A percentile compares a stretch with the other conserved stretches of the same genome.
Evolutionary conservation across 2,888 invertebrate genomes (phyloP).

Genomic region (Hemithea aestivaria): DNA sequence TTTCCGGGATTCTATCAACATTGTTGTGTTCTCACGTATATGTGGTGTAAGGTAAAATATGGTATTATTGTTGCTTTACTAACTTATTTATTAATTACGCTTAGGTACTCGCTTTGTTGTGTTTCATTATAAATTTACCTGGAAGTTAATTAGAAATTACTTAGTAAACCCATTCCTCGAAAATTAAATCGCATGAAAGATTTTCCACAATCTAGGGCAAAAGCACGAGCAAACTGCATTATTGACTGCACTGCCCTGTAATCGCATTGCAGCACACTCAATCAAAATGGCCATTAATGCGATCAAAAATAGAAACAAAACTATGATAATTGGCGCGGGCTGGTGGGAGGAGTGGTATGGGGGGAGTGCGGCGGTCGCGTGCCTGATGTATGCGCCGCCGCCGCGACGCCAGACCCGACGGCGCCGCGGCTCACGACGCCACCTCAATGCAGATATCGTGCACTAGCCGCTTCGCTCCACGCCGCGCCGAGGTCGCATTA

Average conservation of each 20-base stretch:
- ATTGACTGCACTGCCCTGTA: constrained; percentile 15
- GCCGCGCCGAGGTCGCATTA: too few relatives aligned
- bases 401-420: constrained; percentile 73
- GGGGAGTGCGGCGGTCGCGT: constrained; percentile 55
- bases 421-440: constrained; percentile 66
- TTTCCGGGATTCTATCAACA: too few relatives aligned
- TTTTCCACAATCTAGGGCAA: too few relatives aligned
- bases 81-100: too few relatives aligned
- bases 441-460: constrained; percentile 75
- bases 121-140: too few relatives aligned
- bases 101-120: too few relatives aligned
- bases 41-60: too few relatives aligned
- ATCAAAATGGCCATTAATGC: constrained; percentile 42
- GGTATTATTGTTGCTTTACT: too few relatives aligned
- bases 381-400: constrained; percentile 76
- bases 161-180: too few relatives aligned
- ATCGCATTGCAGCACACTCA: constrained; percentile 34
- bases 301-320: constrained; percentile 55
- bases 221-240: not conserved
- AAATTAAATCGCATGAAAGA: too few relatives aligned
- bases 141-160: too few relatives aligned
- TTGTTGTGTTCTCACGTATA: too few relatives aligned
- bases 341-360: constrained; percentile 27
- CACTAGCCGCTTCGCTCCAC: constrained; percentile 46
- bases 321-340: constrained; percentile 61